phyloP scores from a whole-genome alignment of 1,140 invertebrate species.

The Drosophila asahinai region DNA sequence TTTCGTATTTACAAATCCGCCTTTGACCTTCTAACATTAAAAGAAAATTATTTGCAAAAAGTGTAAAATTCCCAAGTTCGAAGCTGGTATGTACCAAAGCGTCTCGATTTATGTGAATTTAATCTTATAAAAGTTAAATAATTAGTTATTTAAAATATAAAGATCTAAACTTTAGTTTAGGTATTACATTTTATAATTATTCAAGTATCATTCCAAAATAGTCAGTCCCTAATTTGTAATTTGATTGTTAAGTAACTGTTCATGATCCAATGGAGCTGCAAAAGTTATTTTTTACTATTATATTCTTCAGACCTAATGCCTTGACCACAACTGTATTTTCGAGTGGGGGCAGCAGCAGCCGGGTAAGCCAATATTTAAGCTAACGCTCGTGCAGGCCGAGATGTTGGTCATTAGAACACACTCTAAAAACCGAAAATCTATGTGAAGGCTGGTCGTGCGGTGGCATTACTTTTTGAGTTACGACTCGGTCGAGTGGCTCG shows the following conservation, averaged over 20 bases:
- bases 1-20: too few species aligned
- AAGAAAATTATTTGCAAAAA: too few species aligned
- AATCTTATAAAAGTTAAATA: too few species aligned
- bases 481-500: conserved; percentile 41
- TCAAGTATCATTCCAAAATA: not conserved
- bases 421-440: conserved; percentile 45
- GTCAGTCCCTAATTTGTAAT: not conserved
- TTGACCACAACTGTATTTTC: conserved; percentile 10
- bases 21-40: too few species aligned
- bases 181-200: not conserved
- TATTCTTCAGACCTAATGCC: not conserved
- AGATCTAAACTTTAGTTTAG: not conserved
- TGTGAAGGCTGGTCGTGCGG: conserved; percentile 36
- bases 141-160: too few species aligned
- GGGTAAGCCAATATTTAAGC: conserved; percentile 17
- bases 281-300: not conserved
- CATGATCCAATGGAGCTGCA: not conserved
- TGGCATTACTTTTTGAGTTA: conserved; percentile 49
- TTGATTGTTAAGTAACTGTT: not conserved
- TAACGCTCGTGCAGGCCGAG: conserved; percentile 24
- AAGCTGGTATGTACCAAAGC: too few species aligned
- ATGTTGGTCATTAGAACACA: conserved; percentile 51
- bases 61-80: too few species aligned
- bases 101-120: too few species aligned
- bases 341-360: conserved; percentile 16